Conservation (phyloP, 2,113 vertebrate genomes). For the Rattus rattus region DNA sequence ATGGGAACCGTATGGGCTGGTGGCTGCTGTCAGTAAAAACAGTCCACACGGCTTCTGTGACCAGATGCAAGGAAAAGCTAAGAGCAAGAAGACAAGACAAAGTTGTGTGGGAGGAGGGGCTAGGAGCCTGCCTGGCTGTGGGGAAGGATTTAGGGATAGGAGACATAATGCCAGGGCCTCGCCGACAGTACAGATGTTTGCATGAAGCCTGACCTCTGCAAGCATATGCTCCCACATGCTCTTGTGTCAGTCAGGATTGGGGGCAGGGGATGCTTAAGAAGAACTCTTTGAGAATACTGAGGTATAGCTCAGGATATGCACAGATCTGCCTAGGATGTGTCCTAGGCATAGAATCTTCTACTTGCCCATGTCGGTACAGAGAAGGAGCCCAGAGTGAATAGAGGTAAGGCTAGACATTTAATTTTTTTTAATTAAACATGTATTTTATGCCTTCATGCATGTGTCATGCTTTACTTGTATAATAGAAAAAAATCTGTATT, state of each 20-base stretch:
- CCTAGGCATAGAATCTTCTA: background rate
- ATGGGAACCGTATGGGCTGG: conserved; percentile 79
- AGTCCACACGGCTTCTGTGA: conserved; percentile 16
- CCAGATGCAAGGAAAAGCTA: conserved; percentile 50
- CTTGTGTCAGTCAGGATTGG: conserved; percentile 8
- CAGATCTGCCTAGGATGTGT: conserved; percentile 4
- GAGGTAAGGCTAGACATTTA: background rate
- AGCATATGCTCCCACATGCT: conserved; percentile 21
- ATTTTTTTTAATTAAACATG: background rate
- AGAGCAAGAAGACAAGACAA: conserved; percentile 36
- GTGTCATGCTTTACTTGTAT: background rate
- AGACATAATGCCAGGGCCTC: conserved; percentile 7
- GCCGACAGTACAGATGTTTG: background rate
- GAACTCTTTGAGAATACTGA: conserved; percentile 38
- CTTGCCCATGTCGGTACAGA: background rate
- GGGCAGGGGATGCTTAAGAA: conserved; percentile 33
- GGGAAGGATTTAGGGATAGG: conserved; percentile 14
- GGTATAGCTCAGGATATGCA: background rate
- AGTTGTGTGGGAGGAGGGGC: background rate
- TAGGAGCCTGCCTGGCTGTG: background rate
- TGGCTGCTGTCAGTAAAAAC: conserved; percentile 78
- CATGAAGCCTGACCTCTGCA: conserved; percentile 43
- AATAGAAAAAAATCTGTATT: background rate
- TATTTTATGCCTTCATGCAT: conserved; percentile 1
- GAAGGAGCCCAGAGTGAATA: background rate